A percentile compares a stretch with the other conserved stretches of the same genome.
These are phyloP conservation scores for Amazona vittata DNA, from an alignment of 2,113 vertebrate species.

Conservation along the genomic window DNA sequence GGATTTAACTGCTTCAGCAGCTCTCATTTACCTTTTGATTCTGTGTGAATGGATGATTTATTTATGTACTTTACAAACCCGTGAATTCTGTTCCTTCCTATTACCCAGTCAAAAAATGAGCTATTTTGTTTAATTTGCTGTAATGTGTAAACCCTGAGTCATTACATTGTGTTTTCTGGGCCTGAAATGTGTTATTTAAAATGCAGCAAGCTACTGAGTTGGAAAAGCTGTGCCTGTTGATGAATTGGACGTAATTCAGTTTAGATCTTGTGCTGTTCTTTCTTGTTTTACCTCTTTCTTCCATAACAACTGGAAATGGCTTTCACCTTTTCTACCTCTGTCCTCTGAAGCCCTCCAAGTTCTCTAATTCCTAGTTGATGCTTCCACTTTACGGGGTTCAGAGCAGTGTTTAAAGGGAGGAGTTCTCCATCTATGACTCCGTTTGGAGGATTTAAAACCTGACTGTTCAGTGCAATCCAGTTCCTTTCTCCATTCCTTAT, in stretches of 20 bases:
- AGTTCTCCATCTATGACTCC: background rate
- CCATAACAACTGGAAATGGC: background rate
- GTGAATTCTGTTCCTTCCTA: background rate
- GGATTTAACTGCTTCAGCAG: background rate
- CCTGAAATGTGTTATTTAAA: background rate
- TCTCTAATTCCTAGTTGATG: background rate
- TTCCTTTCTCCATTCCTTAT: background rate
- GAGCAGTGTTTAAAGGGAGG: background rate
- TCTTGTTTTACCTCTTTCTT: background rate
- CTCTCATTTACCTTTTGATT: background rate
- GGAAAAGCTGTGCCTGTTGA: background rate
- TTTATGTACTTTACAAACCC: background rate
- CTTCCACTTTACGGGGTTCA: background rate
- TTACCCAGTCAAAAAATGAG: background rate
- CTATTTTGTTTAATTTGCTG: background rate
- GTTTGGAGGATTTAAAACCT: background rate
- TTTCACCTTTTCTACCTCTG: fast-evolving
- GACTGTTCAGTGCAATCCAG: background rate
- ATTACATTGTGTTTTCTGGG: background rate
- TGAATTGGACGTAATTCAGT: background rate
- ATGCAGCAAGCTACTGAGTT: background rate
- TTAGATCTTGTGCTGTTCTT: background rate
- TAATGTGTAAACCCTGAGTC: background rate
- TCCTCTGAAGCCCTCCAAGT: background rate
- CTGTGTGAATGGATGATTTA: background rate